These are phyloP conservation scores for Pitta sordida DNA, from an alignment of 2,113 vertebrate genomes.

Conservation along the genomic window DNA sequence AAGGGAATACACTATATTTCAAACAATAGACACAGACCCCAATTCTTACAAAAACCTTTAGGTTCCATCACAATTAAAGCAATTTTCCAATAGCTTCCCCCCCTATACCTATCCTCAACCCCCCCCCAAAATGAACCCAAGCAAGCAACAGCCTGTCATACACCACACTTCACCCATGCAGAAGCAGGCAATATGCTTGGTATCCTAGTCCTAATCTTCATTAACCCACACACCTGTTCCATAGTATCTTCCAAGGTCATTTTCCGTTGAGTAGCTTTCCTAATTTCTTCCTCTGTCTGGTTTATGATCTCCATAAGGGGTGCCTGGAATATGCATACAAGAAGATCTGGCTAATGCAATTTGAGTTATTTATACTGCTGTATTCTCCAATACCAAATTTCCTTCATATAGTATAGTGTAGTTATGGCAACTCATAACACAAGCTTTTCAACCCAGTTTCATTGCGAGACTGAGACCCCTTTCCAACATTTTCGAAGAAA, in stretches of 20 bases:
- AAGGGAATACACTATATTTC: neutral
- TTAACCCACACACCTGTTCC: slow-evolving; percentile 72
- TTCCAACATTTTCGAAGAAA: neutral
- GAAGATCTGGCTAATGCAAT: neutral
- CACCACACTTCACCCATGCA: neutral
- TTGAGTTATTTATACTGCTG: neutral
- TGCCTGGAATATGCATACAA: slow-evolving; percentile 41
- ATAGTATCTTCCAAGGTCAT: slow-evolving; percentile 71
- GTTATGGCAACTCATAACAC: neutral
- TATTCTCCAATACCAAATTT: neutral
- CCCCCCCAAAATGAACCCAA: neutral
- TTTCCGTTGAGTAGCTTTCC: slow-evolving; percentile 64
- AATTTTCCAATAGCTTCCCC: neutral
- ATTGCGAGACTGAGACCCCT: neutral
- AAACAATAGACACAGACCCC: neutral
- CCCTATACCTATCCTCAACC: neutral
- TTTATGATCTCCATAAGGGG: slow-evolving; percentile 73
- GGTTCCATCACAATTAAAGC: neutral
- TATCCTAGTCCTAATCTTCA: neutral
- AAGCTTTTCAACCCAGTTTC: neutral
- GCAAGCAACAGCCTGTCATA: neutral
- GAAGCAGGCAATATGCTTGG: neutral
- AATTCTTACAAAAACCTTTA: neutral
- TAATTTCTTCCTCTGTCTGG: slow-evolving; percentile 73
- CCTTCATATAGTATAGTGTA: neutral